A percentile compares a stretch with the other conserved stretches of the same genome.
These are phyloP conservation scores for Babylonia areolata DNA, from an alignment of 1,140 invertebrate species.

Conservation along the genomic window DNA sequence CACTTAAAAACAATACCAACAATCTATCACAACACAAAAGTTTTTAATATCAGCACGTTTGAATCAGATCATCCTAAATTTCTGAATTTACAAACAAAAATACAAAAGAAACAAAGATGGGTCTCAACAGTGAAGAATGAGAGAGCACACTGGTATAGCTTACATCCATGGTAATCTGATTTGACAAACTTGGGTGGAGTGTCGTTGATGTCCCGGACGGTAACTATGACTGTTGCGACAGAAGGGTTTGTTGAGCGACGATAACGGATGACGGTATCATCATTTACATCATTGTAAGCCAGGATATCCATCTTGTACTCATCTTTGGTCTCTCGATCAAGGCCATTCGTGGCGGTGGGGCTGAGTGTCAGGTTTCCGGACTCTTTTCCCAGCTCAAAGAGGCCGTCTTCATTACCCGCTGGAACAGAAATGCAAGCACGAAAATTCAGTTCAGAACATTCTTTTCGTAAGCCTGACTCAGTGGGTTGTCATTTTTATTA, in stretches of 20 bases:
- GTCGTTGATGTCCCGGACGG: conserved; percentile 63
- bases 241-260: conserved; percentile 55
- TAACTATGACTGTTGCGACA: conserved; percentile 56
- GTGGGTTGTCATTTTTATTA: too few relatives aligned
- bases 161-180: conserved; percentile 63
- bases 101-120: too few relatives aligned
- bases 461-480: too few relatives aligned
- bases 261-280: conserved; percentile 61
- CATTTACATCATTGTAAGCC: conserved; percentile 64
- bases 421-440: conserved; percentile 15
- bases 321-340: conserved; percentile 23
- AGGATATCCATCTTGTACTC: conserved; percentile 57
- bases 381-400: conserved; percentile 48
- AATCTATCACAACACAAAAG: too few relatives aligned
- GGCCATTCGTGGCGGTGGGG: not conserved
- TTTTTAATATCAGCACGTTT: too few relatives aligned
- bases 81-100: too few relatives aligned
- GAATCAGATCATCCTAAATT: too few relatives aligned
- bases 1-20: too few relatives aligned
- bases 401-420: conserved; percentile 63
- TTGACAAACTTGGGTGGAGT: conserved; percentile 60
- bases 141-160: conserved; percentile 39
- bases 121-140: too few relatives aligned
- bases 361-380: conserved; percentile 28
- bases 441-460: not conserved